Conservation (phyloP, 2,113 vertebrate genomes). For the Vanacampus margaritifer region DNA sequence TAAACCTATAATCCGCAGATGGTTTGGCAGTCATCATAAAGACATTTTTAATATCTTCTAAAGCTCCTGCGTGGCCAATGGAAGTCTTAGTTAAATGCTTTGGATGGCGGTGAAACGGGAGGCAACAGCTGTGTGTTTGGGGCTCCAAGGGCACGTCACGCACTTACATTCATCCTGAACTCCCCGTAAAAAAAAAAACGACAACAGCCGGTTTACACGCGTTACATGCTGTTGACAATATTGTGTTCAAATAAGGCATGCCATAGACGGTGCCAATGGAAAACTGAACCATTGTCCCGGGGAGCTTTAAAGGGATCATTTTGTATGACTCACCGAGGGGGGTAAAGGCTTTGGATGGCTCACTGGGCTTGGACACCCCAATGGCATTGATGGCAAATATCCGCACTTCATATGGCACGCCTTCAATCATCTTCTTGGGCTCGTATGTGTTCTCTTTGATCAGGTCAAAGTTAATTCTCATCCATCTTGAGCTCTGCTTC, state of each 20-base stretch:
- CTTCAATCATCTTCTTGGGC: conserved; percentile 99
- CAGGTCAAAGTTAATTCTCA: conserved; percentile 96
- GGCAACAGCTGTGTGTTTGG: conserved; percentile 60
- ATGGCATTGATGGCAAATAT: conserved; percentile 95
- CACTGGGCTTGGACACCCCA: conserved; percentile 91
- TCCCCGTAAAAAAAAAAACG: neutral
- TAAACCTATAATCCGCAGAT: conserved; percentile 68
- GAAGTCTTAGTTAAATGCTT: conserved; percentile 66
- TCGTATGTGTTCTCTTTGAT: conserved; percentile 93
- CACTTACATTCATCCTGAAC: neutral
- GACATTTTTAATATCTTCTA: conserved; percentile 67
- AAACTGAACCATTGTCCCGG: neutral
- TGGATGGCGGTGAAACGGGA: conserved; percentile 43
- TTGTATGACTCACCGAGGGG: conserved; percentile 85
- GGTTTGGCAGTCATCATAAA: conserved; percentile 71
- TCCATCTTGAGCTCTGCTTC: conserved; percentile 98
- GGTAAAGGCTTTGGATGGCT: conserved; percentile 91
- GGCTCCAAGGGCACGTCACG: conserved; percentile 47
- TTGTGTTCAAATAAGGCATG: neutral
- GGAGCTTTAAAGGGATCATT: conserved; percentile 1
- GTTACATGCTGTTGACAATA: neutral
- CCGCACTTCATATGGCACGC: conserved; percentile 93
- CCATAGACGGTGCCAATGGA: neutral
- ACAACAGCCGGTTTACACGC: neutral
- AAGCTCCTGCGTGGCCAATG: conserved; percentile 55